These are phyloP conservation scores for Brenthis daphne DNA, from an alignment of 2,888 invertebrate genomes.

Conservation along the genomic window DNA sequence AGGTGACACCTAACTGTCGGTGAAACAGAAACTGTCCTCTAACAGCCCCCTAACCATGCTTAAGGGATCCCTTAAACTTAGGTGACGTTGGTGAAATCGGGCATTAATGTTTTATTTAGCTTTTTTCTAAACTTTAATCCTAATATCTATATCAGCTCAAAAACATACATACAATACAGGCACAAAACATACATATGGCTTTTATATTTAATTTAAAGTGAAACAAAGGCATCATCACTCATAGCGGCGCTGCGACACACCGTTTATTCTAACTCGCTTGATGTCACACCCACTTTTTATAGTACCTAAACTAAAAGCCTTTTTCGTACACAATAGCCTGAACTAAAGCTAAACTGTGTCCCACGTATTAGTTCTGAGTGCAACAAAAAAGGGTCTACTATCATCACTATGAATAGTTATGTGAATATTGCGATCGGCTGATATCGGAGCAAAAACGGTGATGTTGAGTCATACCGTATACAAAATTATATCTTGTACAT, in stretches of 20 bases:
- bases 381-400: slow-evolving; percentile 31
- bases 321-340: slow-evolving; percentile 19
- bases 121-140: too few species aligned
- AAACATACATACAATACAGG: too few species aligned
- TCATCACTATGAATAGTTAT: slow-evolving; percentile 29
- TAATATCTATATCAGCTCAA: too few species aligned
- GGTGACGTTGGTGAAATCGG: too few species aligned
- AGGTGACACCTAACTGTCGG: too few species aligned
- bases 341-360: slow-evolving; percentile 24
- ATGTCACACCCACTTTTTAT: slow-evolving; percentile 18
- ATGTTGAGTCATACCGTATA: neutral
- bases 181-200: neutral
- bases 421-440: slow-evolving; percentile 17
- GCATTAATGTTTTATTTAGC: too few species aligned
- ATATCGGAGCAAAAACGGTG: slow-evolving; percentile 19
- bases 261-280: slow-evolving; percentile 19
- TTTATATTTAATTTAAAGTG: neutral
- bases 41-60: too few species aligned
- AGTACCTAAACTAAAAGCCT: slow-evolving; percentile 23
- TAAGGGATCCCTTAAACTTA: too few species aligned
- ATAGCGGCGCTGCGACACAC: slow-evolving; percentile 2
- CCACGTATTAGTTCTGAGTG: slow-evolving; percentile 24
- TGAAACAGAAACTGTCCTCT: too few species aligned
- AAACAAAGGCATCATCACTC: slow-evolving; percentile 2
- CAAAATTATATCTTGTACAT: too few species aligned